Percentiles rank a stretch among this genome's conserved stretches.
phyloP scores from a whole-genome alignment of 2,113 vertebrate genomes.

The Alouatta palliata region DNA sequence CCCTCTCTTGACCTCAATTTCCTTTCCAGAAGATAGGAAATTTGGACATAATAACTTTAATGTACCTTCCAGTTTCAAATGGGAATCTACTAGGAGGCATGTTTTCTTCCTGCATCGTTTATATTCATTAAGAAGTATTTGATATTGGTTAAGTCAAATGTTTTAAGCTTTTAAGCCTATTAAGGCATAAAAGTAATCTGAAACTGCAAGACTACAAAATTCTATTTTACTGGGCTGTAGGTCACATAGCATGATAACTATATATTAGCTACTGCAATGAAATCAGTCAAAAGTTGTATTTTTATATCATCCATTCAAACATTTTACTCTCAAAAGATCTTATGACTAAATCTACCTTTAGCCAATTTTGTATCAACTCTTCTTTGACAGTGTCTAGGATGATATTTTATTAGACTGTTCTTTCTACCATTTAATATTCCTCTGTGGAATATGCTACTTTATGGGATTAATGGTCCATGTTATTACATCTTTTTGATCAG shows the following conservation, averaged over 20 bases:
- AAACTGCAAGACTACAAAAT: background rate
- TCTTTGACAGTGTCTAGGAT: constrained; percentile 35
- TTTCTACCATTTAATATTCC: constrained; percentile 22
- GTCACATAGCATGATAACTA: background rate
- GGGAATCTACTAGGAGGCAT: constrained; percentile 34
- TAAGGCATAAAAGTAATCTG: background rate
- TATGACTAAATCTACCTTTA: constrained; percentile 55
- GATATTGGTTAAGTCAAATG: constrained; percentile 40
- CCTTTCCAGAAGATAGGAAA: constrained; percentile 36
- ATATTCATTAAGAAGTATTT: constrained; percentile 43
- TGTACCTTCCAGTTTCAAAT: background rate
- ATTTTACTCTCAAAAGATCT: constrained; percentile 32
- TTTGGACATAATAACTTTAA: constrained; percentile 48
- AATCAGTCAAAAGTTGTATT: constrained; percentile 44
- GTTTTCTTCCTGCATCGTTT: constrained; percentile 47
- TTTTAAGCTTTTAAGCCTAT: background rate
- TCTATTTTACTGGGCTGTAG: background rate
- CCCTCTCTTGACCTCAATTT: constrained; percentile 55
- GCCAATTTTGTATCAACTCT: constrained; percentile 40
- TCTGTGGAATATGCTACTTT: background rate
- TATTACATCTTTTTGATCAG: constrained; percentile 42
- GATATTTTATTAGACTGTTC: constrained; percentile 55
- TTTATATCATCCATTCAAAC: constrained; percentile 54
- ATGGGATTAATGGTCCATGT: constrained; percentile 36
- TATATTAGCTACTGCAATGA: background rate